Evolutionary conservation across 2,113 vertebrate species (phyloP), one percentile per base, ranked within the genome.

Genomic region (Chaetodon auriga): DNA sequence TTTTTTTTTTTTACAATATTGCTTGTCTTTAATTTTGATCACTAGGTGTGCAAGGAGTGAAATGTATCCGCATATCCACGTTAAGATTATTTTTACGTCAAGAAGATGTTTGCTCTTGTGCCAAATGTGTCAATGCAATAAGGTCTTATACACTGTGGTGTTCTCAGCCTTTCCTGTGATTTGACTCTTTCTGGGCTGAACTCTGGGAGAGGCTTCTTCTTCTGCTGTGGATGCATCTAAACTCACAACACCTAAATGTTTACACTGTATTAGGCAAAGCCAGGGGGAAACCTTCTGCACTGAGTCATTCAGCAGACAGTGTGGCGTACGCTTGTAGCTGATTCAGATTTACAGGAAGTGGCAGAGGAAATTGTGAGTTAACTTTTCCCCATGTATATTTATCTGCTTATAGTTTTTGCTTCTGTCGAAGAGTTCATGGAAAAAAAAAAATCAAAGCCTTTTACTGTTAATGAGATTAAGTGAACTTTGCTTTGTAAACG

Each of bases 41-140:
- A 63, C 21, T 63, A 16, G 38, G 77, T 66, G 55, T 76, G 80
- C n/a, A 45, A 73, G 15, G 69, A 60, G 43, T 78, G 62, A 16
- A 43, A 30, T 30, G 30, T 30, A 30, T 78, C 25, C 61, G 61
- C 38, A 21, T 70, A 51, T 74, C 63, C 63, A 80, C 35, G 36
- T 83, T 66, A 38, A 69, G 58, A 68, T 86, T 61, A 61, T 60
- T 84, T 81, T 87, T 65, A 53, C n/a, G 70, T 89, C 80, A 9
- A 73, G 62, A 70, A 57, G 30, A 82, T 86, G 63, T 82, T 84
- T 87, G 83, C 80, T 81, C 66, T 81, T 68, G 92, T 93, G 93
- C 92, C 92, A 94, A 92, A 92, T 80, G 74, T 92, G 81, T 92
- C 84, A 84, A 90, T 92, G 91, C 91, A 93, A 94, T 94, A 91